Evolutionary conservation across 1,140 invertebrate genomes (phyloP).

Genomic region (Ectropis grisescens): DNA sequence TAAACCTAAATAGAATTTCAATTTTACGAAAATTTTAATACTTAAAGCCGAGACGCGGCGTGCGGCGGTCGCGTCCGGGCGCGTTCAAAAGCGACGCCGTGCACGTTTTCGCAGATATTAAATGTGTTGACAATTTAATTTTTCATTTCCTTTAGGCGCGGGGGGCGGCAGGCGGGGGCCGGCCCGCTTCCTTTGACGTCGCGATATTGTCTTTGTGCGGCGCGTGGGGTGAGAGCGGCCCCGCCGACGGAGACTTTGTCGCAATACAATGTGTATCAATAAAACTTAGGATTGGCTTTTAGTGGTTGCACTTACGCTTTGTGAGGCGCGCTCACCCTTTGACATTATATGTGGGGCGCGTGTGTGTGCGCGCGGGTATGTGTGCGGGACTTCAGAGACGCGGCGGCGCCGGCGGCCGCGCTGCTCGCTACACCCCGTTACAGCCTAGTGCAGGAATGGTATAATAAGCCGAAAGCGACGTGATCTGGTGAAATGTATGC

Average conservation of each 20-base stretch:
- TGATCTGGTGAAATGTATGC: no score
- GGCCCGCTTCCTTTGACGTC: slow-evolving; percentile 61
- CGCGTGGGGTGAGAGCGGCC: slow-evolving; percentile 54
- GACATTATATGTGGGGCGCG: slow-evolving; percentile 53
- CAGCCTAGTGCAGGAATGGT: no score
- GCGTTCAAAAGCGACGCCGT: slow-evolving; percentile 60
- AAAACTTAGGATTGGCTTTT: slow-evolving; percentile 71
- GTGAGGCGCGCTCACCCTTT: slow-evolving; percentile 64
- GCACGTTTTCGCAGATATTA: slow-evolving; percentile 69
- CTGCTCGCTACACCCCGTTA: no score
- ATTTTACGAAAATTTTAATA: slow-evolving; percentile 64
- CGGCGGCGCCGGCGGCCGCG: slow-evolving; percentile 10
- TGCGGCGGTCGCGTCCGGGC: slow-evolving; percentile 43
- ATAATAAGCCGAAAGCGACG: no score
- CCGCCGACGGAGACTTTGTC: slow-evolving; percentile 63
- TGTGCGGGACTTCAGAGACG: slow-evolving; percentile 11
- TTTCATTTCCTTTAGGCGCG: slow-evolving; percentile 65
- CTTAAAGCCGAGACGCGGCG: slow-evolving; percentile 54
- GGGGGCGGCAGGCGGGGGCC: slow-evolving; percentile 30
- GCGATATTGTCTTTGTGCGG: slow-evolving; percentile 69
- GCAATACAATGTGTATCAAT: slow-evolving; percentile 71
- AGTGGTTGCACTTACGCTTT: slow-evolving; percentile 70
- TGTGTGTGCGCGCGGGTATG: slow-evolving; percentile 17
- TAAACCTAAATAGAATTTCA: slow-evolving; percentile 65
- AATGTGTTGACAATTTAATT: slow-evolving; percentile 71